Conservation (phyloP, 2,888 invertebrate genomes). For the Mechanitis messenoides region DNA sequence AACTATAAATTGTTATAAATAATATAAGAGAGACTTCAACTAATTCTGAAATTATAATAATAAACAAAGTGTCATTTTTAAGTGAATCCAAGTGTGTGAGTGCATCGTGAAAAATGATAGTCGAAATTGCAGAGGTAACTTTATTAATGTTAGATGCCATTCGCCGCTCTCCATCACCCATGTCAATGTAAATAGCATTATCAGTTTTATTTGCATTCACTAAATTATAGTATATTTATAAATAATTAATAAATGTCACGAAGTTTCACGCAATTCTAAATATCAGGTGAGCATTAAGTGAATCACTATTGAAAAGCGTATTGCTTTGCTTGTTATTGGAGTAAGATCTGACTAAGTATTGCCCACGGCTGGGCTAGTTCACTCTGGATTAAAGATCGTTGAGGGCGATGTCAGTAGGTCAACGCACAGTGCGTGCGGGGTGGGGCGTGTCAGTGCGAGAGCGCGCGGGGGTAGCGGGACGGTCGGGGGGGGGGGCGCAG, state of each 20-base stretch:
- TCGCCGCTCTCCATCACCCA: slow-evolving; percentile 26
- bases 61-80: slow-evolving; percentile 29
- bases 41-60: slow-evolving; percentile 24
- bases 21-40: slow-evolving; percentile 24
- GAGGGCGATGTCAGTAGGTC: slow-evolving; percentile 73
- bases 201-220: slow-evolving; percentile 22
- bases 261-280: not conserved
- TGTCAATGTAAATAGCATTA: slow-evolving; percentile 26
- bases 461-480: slow-evolving; percentile 29
- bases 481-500: slow-evolving; percentile 32
- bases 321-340: slow-evolving; percentile 27
- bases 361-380: slow-evolving; percentile 44
- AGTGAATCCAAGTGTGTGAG: slow-evolving; percentile 37
- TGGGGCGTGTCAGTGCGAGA: slow-evolving; percentile 39
- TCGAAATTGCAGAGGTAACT: slow-evolving; percentile 71
- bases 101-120: slow-evolving; percentile 59
- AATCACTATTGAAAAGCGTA: slow-evolving; percentile 4
- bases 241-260: not conserved
- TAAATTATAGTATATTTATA: slow-evolving; percentile 16
- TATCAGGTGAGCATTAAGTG: slow-evolving; percentile 23
- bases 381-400: slow-evolving; percentile 71
- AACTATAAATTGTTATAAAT: not conserved
- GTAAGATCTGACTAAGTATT: slow-evolving; percentile 12
- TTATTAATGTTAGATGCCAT: slow-evolving; percentile 23
- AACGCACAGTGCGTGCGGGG: slow-evolving; percentile 70